Evolutionary conservation across 2,888 invertebrate genomes (phyloP), one percentile per base, ranked within the genome.

Genomic region (Camponotus fellah): DNA sequence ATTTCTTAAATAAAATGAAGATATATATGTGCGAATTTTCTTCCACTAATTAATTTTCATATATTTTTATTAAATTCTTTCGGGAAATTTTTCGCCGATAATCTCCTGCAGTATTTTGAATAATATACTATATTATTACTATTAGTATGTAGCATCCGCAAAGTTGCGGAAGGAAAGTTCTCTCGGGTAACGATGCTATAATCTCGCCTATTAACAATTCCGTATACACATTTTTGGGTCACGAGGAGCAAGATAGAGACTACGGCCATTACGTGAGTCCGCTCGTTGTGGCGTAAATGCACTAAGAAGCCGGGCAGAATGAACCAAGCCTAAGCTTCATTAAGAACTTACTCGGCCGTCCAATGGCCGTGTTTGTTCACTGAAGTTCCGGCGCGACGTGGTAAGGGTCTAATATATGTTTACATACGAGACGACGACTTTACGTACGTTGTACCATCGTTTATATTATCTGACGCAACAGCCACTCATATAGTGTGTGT

Each of bases 331-430:
- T 72, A 81, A 81, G 83, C 81, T 84, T 81, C 83, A 84, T 84
- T 84, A 84, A 84, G 83, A 84, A 84, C 81, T 84, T 84, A 65
- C 83, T 81, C 72, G 72, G 26, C 65, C 83, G 81, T 72, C 66
- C 72, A 66, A 84, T 81, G 62, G 81, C 53, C 68, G 81, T 71
- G 81, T 84, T 84, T 84, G 83, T 81, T 81, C 83, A 66, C 72
- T 64, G 66, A 84, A 84, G 65, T 84, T 84, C 60, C 77, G 60
- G 58, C 65, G 37, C 49, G 56, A 72, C 65, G 83, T 65, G 56
- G 66, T 65, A 66, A 84, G 81, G 62, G 49, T 81, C 68, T 74
- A 81, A 83, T 83, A 80, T 71, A 83, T 65, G 68, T 82, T 82
- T 75, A 72, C 65, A 72, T 46, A 81, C 64, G 64, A 74, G 37